Evolutionary conservation across 92 coral and sea anemone genomes (phyloP).

Genomic region (Phenganax subtilis): DNA sequence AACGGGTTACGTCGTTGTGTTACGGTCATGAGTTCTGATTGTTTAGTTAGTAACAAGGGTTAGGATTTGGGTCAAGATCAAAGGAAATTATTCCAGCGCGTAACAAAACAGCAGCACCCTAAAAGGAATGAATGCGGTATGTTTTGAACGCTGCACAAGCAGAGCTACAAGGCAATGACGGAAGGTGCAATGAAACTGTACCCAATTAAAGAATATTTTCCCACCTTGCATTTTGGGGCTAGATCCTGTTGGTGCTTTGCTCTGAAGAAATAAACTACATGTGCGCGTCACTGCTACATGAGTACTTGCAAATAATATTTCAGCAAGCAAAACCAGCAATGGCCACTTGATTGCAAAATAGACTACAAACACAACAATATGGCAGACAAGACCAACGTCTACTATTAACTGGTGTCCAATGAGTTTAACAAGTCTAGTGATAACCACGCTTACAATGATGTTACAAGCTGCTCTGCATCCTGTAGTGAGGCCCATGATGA

Average conservation of each 20-base stretch:
- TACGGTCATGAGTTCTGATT: no score
- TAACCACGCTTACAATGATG: not conserved
- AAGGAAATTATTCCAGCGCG: no score
- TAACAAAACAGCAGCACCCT: no score
- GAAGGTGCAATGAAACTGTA: no score
- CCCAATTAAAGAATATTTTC: not conserved
- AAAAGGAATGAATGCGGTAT: no score
- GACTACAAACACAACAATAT: constrained; percentile 54
- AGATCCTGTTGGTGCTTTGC: constrained; percentile 38
- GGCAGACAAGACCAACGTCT: constrained; percentile 52
- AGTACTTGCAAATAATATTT: constrained; percentile 5
- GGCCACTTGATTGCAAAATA: constrained; percentile 25
- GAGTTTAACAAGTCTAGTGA: not conserved
- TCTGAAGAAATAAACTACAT: constrained; percentile 14
- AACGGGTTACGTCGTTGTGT: no score
- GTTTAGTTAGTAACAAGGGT: no score
- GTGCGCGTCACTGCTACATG: constrained; percentile 21
- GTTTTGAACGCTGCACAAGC: no score
- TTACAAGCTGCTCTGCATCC: constrained; percentile 20
- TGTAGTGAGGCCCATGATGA: constrained; percentile 74
- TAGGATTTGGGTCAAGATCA: no score
- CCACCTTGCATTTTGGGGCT: constrained; percentile 40
- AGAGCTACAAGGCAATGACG: no score
- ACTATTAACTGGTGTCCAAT: constrained; percentile 29
- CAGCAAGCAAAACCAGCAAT: constrained; percentile 29